A percentile compares a stretch with the other conserved stretches of the same genome.
Evolutionary conservation across 2,888 invertebrate genomes (phyloP).

Genomic region (Lysandra coridon): DNA sequence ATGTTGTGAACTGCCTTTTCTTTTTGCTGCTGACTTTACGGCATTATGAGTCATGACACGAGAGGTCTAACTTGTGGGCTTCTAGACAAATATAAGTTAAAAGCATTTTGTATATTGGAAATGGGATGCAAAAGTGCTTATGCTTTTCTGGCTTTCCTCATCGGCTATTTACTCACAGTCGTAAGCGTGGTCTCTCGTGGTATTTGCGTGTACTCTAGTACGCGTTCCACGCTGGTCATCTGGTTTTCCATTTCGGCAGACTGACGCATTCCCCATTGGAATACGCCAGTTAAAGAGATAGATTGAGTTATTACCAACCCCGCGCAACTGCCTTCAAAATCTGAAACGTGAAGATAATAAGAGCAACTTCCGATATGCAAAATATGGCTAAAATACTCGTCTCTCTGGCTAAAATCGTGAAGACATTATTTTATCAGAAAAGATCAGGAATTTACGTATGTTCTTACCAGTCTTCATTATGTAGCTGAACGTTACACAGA

Average conservation of each 20-base stretch:
- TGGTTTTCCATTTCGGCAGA: slow-evolving; percentile 91
- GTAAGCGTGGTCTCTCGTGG: slow-evolving; percentile 74
- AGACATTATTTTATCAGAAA: too few species aligned
- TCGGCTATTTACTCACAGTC: slow-evolving; percentile 47
- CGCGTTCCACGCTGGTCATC: slow-evolving; percentile 90
- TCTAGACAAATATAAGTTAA: too few species aligned
- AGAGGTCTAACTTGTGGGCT: too few species aligned
- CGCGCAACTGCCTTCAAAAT: slow-evolving; percentile 77
- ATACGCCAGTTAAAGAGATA: slow-evolving; percentile 81
- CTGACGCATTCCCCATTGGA: slow-evolving; percentile 92
- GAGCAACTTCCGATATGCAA: background rate
- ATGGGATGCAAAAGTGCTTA: too few species aligned
- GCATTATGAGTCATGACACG: too few species aligned
- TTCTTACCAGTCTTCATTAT: slow-evolving; percentile 68
- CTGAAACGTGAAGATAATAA: slow-evolving; percentile 50
- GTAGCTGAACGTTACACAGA: slow-evolving; percentile 83
- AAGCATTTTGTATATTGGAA: too few species aligned
- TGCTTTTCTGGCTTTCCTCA: too few species aligned
- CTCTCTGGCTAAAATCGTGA: background rate
- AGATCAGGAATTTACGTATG: background rate
- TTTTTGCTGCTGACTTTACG: background rate
- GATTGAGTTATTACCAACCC: slow-evolving; percentile 85
- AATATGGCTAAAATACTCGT: background rate
- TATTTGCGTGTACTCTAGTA: slow-evolving; percentile 84
- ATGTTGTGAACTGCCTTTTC: background rate